Evolutionary conservation across 2,888 invertebrate species (phyloP), one percentile per base, ranked within the genome.

Genomic region (Eucera pruinosa): DNA sequence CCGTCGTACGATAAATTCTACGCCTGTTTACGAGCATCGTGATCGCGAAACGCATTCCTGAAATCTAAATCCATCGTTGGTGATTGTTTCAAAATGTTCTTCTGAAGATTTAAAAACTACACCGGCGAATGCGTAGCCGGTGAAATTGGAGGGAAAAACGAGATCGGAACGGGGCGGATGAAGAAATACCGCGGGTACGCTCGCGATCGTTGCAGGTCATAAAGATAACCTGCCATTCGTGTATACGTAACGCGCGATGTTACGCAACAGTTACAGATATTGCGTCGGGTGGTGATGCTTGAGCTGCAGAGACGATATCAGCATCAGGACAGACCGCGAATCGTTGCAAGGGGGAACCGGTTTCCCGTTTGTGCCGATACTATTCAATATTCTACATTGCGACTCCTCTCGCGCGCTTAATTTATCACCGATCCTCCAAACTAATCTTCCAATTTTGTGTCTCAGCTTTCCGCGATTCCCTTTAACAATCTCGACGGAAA

Each of bases 231-330:
- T 75, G 83, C 52, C 85, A 65, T 62, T 81, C 61, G 78, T 67
- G 73, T 79, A 79, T 78, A 78, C 75, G 80, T 79, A 80, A 77
- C 78, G 58, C 67, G 64, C 39, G 39, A 60, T 45, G 82, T 86
- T 87, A 77, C 74, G 84, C 77, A 86, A 87, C 77, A 72, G 80
- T 86, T 84, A 74, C 71, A 79, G 67, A 86, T 81, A 78, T 82
- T 76, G 78, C 65, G 80, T 80, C 78, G 76, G 75, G 78, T 70
- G 79, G 80, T 76, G 86, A 86, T 86, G 82, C 82, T 45, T 68
- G 68, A 74, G 58, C 54, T 66, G 18, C 11, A 25, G 71, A 43
- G 65, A 43, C 61, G 68, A 67, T 72, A 78, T 78, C 61, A 43
- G 66, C 57, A 9, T 9, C 58, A 64, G 58, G 73, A 78, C 70